These are phyloP conservation scores for Zootermopsis nevadensis DNA, from an alignment of 2,888 invertebrate species.

Conservation along the genomic window DNA sequence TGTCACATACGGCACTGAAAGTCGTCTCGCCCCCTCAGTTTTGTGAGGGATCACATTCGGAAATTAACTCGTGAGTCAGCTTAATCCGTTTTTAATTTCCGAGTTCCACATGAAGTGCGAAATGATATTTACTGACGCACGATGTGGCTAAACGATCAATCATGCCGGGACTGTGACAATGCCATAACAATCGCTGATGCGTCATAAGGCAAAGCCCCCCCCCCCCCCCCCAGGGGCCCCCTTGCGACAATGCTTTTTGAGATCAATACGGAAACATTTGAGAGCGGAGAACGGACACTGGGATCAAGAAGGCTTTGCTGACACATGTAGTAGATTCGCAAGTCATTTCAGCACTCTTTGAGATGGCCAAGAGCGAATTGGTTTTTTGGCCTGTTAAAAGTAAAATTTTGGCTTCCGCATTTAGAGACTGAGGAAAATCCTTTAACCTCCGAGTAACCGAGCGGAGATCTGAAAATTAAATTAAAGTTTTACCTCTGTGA, in stretches of 20 bases:
- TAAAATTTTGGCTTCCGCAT: too few relatives aligned
- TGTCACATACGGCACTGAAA: too few relatives aligned
- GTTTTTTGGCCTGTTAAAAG: too few relatives aligned
- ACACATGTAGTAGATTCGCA: too few relatives aligned
- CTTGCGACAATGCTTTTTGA: neutral
- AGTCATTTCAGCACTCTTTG: too few relatives aligned
- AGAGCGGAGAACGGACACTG: too few relatives aligned
- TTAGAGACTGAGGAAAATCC: too few relatives aligned
- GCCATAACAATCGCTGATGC: neutral
- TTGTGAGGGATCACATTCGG: neutral
- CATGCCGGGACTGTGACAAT: neutral
- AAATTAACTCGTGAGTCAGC: neutral
- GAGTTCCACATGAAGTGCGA: neutral
- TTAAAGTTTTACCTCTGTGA: too few relatives aligned
- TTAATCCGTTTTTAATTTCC: slow-evolving; percentile 7
- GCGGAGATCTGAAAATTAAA: too few relatives aligned
- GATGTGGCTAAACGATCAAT: neutral
- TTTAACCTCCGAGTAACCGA: too few relatives aligned
- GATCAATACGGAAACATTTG: neutral
- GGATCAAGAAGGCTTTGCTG: too few relatives aligned
- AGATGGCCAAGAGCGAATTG: too few relatives aligned
- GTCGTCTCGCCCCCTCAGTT: neutral
- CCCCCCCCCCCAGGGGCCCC: neutral
- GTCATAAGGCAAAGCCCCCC: neutral
- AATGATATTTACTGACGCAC: neutral